Evolutionary conservation across 2,888 invertebrate species (phyloP).

Genomic region (Leptothorax acervorum): DNA sequence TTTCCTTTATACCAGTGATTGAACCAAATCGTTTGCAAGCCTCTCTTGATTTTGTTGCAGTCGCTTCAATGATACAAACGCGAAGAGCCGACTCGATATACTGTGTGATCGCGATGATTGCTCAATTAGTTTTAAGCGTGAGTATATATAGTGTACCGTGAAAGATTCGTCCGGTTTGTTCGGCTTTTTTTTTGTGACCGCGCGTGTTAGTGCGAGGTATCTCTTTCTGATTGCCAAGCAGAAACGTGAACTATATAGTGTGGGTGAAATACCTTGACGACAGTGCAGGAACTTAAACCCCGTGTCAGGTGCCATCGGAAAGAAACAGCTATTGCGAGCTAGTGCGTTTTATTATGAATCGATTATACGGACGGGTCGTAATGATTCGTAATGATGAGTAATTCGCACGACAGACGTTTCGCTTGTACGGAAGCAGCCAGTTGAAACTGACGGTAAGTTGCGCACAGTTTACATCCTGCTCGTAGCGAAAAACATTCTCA

Average conservation of each 20-base stretch:
- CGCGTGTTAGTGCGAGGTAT: constrained; percentile 67
- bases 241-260: constrained; percentile 61
- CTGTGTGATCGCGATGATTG: constrained; percentile 64
- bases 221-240: constrained; percentile 40
- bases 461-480: background rate
- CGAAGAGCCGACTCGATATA: constrained; percentile 39
- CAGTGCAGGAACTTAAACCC: constrained; percentile 53
- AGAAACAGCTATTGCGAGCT: constrained; percentile 24
- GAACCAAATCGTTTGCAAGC: constrained; percentile 58
- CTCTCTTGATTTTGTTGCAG: constrained; percentile 41
- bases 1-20: constrained; percentile 40
- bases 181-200: constrained; percentile 59
- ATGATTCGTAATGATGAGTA: constrained; percentile 80
- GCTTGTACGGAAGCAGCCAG: constrained; percentile 75
- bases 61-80: constrained; percentile 33
- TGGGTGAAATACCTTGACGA: constrained; percentile 57
- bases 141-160: constrained; percentile 59
- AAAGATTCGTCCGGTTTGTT: constrained; percentile 59
- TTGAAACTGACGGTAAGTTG: constrained; percentile 80
- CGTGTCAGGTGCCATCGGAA: constrained; percentile 39
- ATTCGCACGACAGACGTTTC: constrained; percentile 78
- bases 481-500: background rate
- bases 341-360: constrained; percentile 54
- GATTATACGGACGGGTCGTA: constrained; percentile 64
- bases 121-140: constrained; percentile 75